Evolutionary conservation across 2,888 invertebrate species (phyloP).

Genomic region (Imbricaverruca yamaguchii): DNA sequence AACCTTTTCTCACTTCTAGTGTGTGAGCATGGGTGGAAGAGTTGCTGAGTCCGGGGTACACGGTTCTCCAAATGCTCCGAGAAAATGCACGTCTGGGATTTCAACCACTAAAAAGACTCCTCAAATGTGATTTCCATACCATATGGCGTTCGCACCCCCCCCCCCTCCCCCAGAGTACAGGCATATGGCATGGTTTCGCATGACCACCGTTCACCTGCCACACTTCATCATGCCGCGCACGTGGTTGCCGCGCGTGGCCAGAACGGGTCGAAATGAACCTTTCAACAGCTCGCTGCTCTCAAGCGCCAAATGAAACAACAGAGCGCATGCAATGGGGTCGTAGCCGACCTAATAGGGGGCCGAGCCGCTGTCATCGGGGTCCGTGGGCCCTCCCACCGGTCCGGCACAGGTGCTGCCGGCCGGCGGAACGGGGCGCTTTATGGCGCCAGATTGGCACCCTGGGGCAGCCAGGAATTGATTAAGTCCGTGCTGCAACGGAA

Average conservation of each 20-base stretch:
- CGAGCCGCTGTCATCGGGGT: neutral
- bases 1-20: no score
- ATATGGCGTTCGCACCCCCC: neutral
- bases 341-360: neutral
- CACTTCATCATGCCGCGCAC: no score
- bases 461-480: neutral
- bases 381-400: neutral
- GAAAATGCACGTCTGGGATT: no score
- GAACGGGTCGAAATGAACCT: neutral
- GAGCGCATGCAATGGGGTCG: neutral
- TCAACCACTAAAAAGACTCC: no score
- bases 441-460: slow-evolving; percentile 20
- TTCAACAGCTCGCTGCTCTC: neutral
- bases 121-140: no score
- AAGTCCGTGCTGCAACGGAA: neutral
- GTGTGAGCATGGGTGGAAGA: no score
- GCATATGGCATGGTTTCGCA: no score
- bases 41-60: no score
- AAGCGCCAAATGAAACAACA: neutral
- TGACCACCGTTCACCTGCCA: no score
- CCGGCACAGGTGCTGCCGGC: neutral
- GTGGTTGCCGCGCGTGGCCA: neutral
- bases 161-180: neutral
- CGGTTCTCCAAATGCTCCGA: no score
- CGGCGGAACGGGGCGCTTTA: neutral